Base-by-base conservation (phyloP, 2,113 vertebrate genomes). In the Embiotoca jacksoni region DNA sequence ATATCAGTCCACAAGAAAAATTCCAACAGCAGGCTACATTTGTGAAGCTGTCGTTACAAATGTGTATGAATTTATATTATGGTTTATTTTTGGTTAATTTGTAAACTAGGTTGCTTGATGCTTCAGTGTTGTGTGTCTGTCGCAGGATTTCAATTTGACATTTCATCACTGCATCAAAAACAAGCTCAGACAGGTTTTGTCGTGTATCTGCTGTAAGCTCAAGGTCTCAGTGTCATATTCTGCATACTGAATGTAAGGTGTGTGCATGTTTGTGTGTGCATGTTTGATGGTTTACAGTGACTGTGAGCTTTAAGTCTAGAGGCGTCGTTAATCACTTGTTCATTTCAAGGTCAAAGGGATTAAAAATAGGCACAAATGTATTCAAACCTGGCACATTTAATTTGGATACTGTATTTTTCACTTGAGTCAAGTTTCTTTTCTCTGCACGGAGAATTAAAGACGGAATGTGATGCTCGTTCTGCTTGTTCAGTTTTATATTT, bases 251-350 rank as follows among this genome's bases (percentile, higher is more conserved):
- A 23, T 63, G 23, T 56, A 53, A 47, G 52, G 54, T 10, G 36
- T 39, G 30, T 74, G 32, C 32, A 69, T 30, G 23, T 31, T 49
- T 71, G 79, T 59, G 23, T 41, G 6, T 58, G n/a, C 66, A 37
- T 63, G 58, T 7, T 47, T 69, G 5, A 52, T 72, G 94, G 94
- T 96, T 96, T 94, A 94, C 94, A 93, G 95, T 89, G 92, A 93
- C 90, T 91, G 92, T 93, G 92, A 95, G 93, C 93, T 94, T 93
- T 7, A 16, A 52, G 41, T 13, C 23, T 23, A 23, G 23, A 23
- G 23, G 23, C 23, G 23, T 23, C 1, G 23, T 23, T 23, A 23
- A 23, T 23, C 23, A 23, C 23, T 23, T 23, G 23, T 46, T 46
- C 44, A 46, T 46, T 46, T 46, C 11, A 46, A 9, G 44, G 7